Evolutionary conservation across 2,797 vertebrate species (phyloP).

Genomic region (Typhlichthys subterraneus): DNA sequence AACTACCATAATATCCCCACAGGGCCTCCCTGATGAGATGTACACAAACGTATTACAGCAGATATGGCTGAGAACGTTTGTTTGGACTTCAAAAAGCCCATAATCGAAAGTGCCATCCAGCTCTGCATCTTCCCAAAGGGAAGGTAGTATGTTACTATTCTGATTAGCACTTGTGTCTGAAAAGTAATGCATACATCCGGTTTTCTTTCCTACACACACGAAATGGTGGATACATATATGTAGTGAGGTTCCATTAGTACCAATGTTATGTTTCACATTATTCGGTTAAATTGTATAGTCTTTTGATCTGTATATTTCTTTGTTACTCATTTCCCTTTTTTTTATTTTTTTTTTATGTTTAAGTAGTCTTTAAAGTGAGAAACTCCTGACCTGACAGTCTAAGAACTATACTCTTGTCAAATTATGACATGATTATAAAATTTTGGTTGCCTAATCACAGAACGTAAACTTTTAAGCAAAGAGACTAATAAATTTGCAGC

Average conservation of each 20-base stretch:
- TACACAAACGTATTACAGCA: constrained; percentile 22
- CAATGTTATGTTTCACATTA: constrained; percentile 62
- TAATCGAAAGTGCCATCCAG: constrained; percentile 59
- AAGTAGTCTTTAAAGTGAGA: constrained; percentile 44
- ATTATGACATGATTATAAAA: constrained; percentile 22
- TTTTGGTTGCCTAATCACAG: constrained; percentile 9
- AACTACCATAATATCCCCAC: constrained; percentile 35
- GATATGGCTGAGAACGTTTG: constrained; percentile 45
- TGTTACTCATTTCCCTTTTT: constrained; percentile 60
- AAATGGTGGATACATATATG: constrained; percentile 55
- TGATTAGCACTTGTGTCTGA: constrained; percentile 66
- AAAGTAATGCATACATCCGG: constrained; percentile 49
- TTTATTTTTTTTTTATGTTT: constrained; percentile 45
- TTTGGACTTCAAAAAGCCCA: constrained; percentile 68
- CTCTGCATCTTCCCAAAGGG: constrained; percentile 49
- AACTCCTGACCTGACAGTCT: constrained; percentile 22
- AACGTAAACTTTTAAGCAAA: constrained; percentile 30
- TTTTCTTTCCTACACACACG: constrained; percentile 29
- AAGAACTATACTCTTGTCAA: constrained; percentile 15
- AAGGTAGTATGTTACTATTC: constrained; percentile 57
- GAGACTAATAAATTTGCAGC: constrained; percentile 27
- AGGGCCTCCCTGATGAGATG: background rate
- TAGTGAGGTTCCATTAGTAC: constrained; percentile 65
- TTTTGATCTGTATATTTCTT: constrained; percentile 62
- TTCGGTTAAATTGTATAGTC: constrained; percentile 67